Percentiles rank a stretch among this genome's conserved stretches.
Conservation (phyloP, 2,888 invertebrate genomes). For the Papilio demoleus region DNA sequence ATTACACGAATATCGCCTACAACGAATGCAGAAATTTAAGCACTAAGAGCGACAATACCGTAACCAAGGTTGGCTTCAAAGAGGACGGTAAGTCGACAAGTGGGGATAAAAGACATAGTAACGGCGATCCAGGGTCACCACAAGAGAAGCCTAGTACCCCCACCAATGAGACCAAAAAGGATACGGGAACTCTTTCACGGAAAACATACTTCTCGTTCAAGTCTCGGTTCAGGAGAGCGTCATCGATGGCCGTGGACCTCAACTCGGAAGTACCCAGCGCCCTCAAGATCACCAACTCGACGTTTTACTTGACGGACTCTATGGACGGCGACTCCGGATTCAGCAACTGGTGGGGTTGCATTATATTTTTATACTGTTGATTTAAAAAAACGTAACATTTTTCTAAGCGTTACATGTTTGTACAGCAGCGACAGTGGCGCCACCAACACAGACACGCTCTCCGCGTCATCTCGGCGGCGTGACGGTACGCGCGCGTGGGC, state of each 20-base stretch:
- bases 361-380: slow-evolving; percentile 4
- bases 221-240: slow-evolving; percentile 85
- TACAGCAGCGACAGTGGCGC: slow-evolving; percentile 75
- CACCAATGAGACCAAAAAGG: slow-evolving; percentile 68
- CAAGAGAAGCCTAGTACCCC: slow-evolving; percentile 71
- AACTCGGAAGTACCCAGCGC: slow-evolving; percentile 80
- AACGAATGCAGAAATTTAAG: slow-evolving; percentile 56
- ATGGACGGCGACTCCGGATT: slow-evolving; percentile 86
- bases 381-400: neutral
- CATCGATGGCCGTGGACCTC: slow-evolving; percentile 82
- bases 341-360: slow-evolving; percentile 74
- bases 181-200: slow-evolving; percentile 71
- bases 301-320: slow-evolving; percentile 88
- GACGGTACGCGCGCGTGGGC: slow-evolving; percentile 55
- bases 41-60: slow-evolving; percentile 71
- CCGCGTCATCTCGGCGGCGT: slow-evolving; percentile 46
- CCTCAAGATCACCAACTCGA: slow-evolving; percentile 85
- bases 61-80: slow-evolving; percentile 63
- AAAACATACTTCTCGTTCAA: slow-evolving; percentile 84
- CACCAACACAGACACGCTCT: slow-evolving; percentile 65
- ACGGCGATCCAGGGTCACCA: slow-evolving; percentile 61
- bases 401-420: slow-evolving; percentile 38
- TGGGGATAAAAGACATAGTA: slow-evolving; percentile 63
- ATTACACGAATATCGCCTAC: slow-evolving; percentile 71
- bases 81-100: slow-evolving; percentile 74